A percentile compares a stretch with the other conserved stretches of the same genome.
These are phyloP conservation scores for Conus ventricosus DNA, from an alignment of 1,140 invertebrate species.

Conservation along the genomic window DNA sequence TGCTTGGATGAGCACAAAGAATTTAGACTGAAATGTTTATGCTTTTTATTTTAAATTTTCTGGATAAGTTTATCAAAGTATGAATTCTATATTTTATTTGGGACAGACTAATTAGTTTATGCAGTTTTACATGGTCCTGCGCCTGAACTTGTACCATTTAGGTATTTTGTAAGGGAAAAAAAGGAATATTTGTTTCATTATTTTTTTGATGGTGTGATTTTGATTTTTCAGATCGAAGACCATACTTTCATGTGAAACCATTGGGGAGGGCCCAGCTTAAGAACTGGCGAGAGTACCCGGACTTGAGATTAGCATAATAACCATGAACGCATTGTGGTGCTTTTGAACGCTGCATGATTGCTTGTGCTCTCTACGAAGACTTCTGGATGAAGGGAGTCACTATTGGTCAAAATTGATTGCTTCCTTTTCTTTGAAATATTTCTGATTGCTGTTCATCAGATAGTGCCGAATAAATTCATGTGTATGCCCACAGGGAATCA, in stretches of 20 bases:
- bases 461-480: too few species aligned
- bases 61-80: too few species aligned
- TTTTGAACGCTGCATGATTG: conserved; percentile 97
- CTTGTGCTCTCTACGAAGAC: conserved; percentile 97
- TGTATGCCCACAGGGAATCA: too few species aligned
- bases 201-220: not conserved
- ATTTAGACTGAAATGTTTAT: too few species aligned
- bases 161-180: too few species aligned
- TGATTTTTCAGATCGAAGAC: conserved; percentile 86
- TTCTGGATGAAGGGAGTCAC: conserved; percentile 93
- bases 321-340: conserved; percentile 87
- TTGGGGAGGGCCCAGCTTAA: conserved; percentile 96
- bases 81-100: too few species aligned
- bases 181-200: too few species aligned
- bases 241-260: conserved; percentile 99
- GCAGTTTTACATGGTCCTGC: too few species aligned
- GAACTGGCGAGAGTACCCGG: conserved; percentile 97
- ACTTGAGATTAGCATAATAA: conserved; percentile 82
- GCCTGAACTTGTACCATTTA: too few species aligned
- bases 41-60: too few species aligned
- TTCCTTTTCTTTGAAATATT: not conserved
- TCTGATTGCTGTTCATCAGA: not conserved
- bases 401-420: not conserved
- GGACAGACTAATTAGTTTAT: too few species aligned
- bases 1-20: too few species aligned